These are phyloP conservation scores for Osmoderma eremita DNA, from an alignment of 2,888 invertebrate species.

Conservation along the genomic window DNA sequence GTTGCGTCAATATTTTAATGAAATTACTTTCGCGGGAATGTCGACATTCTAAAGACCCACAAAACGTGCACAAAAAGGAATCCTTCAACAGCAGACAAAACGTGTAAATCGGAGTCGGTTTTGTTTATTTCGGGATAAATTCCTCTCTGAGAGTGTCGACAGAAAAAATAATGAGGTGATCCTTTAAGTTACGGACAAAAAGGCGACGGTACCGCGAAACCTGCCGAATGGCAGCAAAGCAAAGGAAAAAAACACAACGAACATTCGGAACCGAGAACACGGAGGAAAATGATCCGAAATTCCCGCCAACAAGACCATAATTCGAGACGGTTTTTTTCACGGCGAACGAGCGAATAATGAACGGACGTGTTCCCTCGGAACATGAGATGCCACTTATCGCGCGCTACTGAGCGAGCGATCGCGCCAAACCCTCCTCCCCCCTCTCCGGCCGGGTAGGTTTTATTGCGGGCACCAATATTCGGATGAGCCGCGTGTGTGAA, in stretches of 20 bases:
- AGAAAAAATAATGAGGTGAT: conserved; percentile 46
- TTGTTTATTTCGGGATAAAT: conserved; percentile 45
- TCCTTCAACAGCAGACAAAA: background rate
- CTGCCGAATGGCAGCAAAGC: conserved; percentile 12
- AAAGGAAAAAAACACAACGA: conserved; percentile 43
- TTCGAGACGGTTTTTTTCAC: conserved; percentile 52
- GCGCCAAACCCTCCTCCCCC: conserved; percentile 38
- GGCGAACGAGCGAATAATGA: conserved; percentile 55
- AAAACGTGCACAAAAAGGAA: too few species aligned
- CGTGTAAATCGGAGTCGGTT: conserved; percentile 17
- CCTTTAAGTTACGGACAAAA: conserved; percentile 47
- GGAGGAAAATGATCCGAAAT: conserved; percentile 50
- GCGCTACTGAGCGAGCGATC: conserved; percentile 54
- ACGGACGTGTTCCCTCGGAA: conserved; percentile 58
- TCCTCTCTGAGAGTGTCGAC: conserved; percentile 42
- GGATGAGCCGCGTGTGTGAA: conserved; percentile 43
- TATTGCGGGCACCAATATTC: conserved; percentile 50
- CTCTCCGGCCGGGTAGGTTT: conserved; percentile 48
- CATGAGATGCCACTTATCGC: conserved; percentile 61
- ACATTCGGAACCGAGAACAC: conserved; percentile 3
- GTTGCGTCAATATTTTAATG: too few species aligned
- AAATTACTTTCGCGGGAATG: too few species aligned
- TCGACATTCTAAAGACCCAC: too few species aligned
- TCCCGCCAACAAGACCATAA: conserved; percentile 52
- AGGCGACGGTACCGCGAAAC: conserved; percentile 41